Evolutionary conservation across 30 jellyfish, hydroid and myxozoan genomes (phyloP), one percentile per base, ranked within the genome.

Genomic region (Cassiopea andromeda): DNA sequence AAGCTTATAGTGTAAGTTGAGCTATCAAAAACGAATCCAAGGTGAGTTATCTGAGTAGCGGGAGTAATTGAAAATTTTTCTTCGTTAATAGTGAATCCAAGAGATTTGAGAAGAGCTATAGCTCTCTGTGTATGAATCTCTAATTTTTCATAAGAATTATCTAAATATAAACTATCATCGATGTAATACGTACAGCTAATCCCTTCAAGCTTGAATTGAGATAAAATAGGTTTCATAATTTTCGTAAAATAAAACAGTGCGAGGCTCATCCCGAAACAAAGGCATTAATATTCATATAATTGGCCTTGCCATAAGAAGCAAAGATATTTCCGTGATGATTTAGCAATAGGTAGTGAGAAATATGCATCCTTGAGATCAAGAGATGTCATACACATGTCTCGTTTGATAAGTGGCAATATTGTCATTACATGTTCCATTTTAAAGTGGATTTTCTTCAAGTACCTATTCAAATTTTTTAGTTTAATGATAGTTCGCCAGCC

Each of bases 291-390:
- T 61, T 59, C 18, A 7, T 3, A 78, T 48, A 72, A 58, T 14
- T 60, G 48, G 48, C 58, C 50, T 45, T 85, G 27, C 72, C 59
- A 85, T 85, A 17, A 44, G 49, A 85, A 43, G 17, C 89, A 15
- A 58, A 87, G 54, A 66, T 75, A 87, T 67, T 64, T 86, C 38
- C 79, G 38, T 87, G 60, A 64, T 46, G 44, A 68, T 15, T 9
- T 17, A 17, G 72, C 88, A 7, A 89, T 58, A 4, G 70, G 48
- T 43, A 89, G 82, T 46, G 80, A 45, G 46, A 49, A 89, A 80
- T 80, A 89, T 1, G 96, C 89, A 44, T 89, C 96, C 61, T 73
- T 80, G 13, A 89, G 44, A 72, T 80, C 96, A 38, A 89, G 27
- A 14, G 91, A 89, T 45, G 96, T 0, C 38, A 27, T 27, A 27